Evolutionary conservation across 2,888 invertebrate species (phyloP), one percentile per base, ranked within the genome.

Genomic region (Patella depressa): DNA sequence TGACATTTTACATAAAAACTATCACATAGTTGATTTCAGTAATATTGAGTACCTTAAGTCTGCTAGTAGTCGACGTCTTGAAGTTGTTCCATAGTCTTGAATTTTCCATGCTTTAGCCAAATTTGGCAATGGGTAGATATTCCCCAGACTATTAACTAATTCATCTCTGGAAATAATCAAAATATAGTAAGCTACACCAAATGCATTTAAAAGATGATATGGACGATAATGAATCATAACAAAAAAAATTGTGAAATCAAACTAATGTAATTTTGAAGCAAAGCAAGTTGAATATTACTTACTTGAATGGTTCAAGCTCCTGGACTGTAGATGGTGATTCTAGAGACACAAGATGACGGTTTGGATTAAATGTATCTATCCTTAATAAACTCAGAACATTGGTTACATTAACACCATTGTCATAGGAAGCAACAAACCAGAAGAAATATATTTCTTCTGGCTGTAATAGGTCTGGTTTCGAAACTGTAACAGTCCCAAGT

Each of bases 401-500:
- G 24, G 19, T 65, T 24, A 24, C 14, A 65, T 65, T 65, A 4
- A 19, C 65, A 2, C 19, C 12, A 24, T 19, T 65, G 19, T 65
- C 65, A 24, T 65, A 24, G 14, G 65, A 24, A 24, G 24, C 65
- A 17, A 65, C 65, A 24, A 65, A 24, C 65, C 65, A 65, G 3
- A 65, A 19, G 65, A 65, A 65, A 65, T 65, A 65, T 65, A 24
- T 65, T 24, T 24, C 19, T 24, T 65, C 65, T 65, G 65, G 65
- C 24, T 65, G 19, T 65, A 65, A 65, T 12, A 65, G 65, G 24
- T 65, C 19, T 24, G 65, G 24, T 15, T 65, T 65, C 19, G 65
- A 11, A 7, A 65, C 65, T 24, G 65, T 65, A 65, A 65, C 65
- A 11, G 1, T 9, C 2, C 65, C 65, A 24, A 24, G 11, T 19